A percentile compares a stretch with the other conserved stretches of the same genome.
These are phyloP conservation scores for Cheiracanthium punctorium DNA, from an alignment of 2,888 invertebrate genomes.

Conservation along the genomic window DNA sequence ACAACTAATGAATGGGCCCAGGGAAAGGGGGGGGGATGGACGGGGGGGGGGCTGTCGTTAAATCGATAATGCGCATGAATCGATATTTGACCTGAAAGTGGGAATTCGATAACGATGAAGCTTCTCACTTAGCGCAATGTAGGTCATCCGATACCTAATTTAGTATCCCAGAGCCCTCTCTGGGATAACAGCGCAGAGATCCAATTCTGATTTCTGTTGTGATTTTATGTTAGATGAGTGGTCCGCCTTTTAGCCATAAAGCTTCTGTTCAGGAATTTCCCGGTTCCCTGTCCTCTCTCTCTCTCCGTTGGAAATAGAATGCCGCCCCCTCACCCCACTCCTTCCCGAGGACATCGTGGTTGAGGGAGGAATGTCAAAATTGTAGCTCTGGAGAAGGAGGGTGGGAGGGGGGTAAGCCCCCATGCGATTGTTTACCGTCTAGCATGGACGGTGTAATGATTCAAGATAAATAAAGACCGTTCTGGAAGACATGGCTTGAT, in stretches of 20 bases:
- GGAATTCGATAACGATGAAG: conserved; percentile 62
- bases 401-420: no score
- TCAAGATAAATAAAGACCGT: background rate
- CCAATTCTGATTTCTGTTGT: conserved; percentile 65
- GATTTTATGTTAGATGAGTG: conserved; percentile 57
- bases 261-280: conserved; percentile 31
- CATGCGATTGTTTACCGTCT: background rate
- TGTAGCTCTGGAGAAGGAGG: background rate
- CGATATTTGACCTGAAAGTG: conserved; percentile 69
- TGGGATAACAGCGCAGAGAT: conserved; percentile 22
- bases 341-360: conserved; percentile 22
- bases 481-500: background rate
- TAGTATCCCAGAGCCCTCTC: conserved; percentile 56
- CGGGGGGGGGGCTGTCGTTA: conserved; percentile 19
- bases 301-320: conserved; percentile 14
- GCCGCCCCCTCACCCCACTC: background rate
- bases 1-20: conserved; percentile 51
- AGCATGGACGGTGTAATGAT: background rate
- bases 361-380: conserved; percentile 51
- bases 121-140: conserved; percentile 61
- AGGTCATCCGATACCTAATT: conserved; percentile 65
- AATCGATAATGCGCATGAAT: conserved; percentile 59
- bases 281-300: conserved; percentile 22
- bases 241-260: conserved; percentile 62
- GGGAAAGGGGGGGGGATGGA: background rate